Conservation (phyloP, 2,113 vertebrate species). For the Lethenteron camtschaticum region DNA sequence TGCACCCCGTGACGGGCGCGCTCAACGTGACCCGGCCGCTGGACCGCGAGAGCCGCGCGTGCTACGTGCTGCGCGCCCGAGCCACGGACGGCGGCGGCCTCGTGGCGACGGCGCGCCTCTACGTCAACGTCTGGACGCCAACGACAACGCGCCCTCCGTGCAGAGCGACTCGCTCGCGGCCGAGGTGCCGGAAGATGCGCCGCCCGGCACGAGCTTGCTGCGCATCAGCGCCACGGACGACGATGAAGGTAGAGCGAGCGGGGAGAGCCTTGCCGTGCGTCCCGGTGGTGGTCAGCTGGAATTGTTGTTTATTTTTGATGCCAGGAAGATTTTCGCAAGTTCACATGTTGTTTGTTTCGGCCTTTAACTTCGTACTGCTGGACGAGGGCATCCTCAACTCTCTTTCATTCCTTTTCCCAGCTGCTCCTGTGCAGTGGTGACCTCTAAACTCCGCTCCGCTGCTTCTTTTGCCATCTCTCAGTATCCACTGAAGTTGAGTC, state of each 20-base stretch:
- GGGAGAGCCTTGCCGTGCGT: no score
- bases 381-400: no score
- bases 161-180: slow-evolving; percentile 38
- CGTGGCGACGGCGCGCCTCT: slow-evolving; percentile 42
- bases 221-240: slow-evolving; percentile 45
- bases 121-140: slow-evolving; percentile 82
- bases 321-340: no score
- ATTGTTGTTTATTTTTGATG: no score
- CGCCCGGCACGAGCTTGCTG: slow-evolving; percentile 38
- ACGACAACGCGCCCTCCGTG: slow-evolving; percentile 60
- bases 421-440: no score
- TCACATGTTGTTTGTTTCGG: no score
- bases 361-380: no score
- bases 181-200: slow-evolving; percentile 48
- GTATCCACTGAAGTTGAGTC: no score
- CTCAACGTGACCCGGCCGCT: slow-evolving; percentile 61
- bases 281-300: no score
- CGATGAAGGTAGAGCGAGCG: slow-evolving; percentile 44
- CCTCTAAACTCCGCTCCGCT: no score
- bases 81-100: slow-evolving; percentile 65
- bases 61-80: slow-evolving; percentile 49
- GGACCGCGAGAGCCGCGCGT: slow-evolving; percentile 62
- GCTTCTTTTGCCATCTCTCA: no score
- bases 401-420: no score
- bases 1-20: slow-evolving; percentile 71